Conservation (phyloP, 2,113 vertebrate genomes). For the Polypterus bichir region DNA sequence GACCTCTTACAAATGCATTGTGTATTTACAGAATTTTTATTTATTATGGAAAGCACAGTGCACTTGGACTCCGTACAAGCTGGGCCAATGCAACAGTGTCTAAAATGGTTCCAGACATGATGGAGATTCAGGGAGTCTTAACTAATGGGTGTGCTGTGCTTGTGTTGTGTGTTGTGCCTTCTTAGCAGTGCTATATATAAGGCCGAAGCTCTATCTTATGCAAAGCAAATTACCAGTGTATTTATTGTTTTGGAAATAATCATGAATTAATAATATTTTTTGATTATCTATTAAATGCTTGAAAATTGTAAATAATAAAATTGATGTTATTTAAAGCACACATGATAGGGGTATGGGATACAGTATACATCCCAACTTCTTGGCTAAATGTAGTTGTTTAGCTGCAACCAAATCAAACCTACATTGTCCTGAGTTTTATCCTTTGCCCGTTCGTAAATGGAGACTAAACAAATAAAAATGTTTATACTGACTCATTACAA, state of each 20-base stretch:
- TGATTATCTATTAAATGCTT: too few species aligned
- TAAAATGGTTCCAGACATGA: slow-evolving; percentile 22
- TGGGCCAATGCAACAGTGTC: slow-evolving; percentile 21
- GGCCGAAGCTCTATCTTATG: neutral
- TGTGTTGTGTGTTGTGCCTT: neutral
- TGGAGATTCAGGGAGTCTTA: slow-evolving; percentile 18
- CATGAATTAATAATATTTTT: too few species aligned
- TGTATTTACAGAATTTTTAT: slow-evolving; percentile 36
- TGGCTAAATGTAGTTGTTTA: too few species aligned
- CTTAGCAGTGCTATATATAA: neutral
- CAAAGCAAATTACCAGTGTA: slow-evolving; percentile 10
- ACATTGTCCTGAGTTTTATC: too few species aligned
- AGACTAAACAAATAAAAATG: too few species aligned
- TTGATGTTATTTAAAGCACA: too few species aligned
- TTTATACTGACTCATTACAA: too few species aligned
- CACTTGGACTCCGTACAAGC: slow-evolving; percentile 8
- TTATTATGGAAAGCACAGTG: slow-evolving; percentile 26
- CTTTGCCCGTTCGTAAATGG: too few species aligned
- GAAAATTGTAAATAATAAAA: too few species aligned
- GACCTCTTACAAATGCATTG: neutral
- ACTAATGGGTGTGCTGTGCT: slow-evolving; percentile 32
- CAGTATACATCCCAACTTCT: too few species aligned
- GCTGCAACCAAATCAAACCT: too few species aligned
- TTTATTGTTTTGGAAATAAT: slow-evolving; percentile 5
- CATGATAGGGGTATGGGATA: too few species aligned